Conservation (phyloP, 2,797 vertebrate species). For the Enteromius paludinosus region DNA sequence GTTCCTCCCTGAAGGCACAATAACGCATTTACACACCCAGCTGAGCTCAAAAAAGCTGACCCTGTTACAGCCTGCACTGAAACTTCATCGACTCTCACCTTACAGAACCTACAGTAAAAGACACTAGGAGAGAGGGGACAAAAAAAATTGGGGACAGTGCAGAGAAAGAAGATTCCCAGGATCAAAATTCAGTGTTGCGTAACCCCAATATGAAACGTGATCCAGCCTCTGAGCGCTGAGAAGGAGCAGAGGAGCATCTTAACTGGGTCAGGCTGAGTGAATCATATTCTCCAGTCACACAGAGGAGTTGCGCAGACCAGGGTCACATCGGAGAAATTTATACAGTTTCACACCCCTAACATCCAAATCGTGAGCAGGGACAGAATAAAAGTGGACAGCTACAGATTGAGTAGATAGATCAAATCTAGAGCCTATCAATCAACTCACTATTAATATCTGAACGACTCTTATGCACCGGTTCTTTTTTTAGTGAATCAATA, state of each 20-base stretch:
- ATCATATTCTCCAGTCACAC: slow-evolving; percentile 53
- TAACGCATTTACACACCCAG: slow-evolving; percentile 50
- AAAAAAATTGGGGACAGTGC: slow-evolving; percentile 41
- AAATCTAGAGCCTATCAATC: background rate
- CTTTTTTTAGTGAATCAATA: background rate
- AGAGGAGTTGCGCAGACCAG: slow-evolving; percentile 22
- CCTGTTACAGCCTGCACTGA: slow-evolving; percentile 34
- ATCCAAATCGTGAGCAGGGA: background rate
- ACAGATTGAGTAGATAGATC: background rate
- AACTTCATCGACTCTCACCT: slow-evolving; percentile 38
- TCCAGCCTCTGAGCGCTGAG: slow-evolving; percentile 21
- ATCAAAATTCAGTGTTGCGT: slow-evolving; percentile 54
- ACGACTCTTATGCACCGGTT: background rate
- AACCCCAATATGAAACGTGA: slow-evolving; percentile 49
- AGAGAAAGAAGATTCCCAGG: slow-evolving; percentile 55
- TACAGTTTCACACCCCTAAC: slow-evolving; percentile 28
- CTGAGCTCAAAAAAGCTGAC: slow-evolving; percentile 42
- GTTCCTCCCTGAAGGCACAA: slow-evolving; percentile 51
- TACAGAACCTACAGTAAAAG: slow-evolving; percentile 6
- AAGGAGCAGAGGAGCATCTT: slow-evolving; percentile 42
- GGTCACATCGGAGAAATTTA: slow-evolving; percentile 32
- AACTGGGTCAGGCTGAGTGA: slow-evolving; percentile 57
- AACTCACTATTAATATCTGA: background rate
- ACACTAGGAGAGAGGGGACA: slow-evolving; percentile 28
- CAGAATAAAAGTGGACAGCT: background rate